These are phyloP conservation scores for Ophion ventricosus DNA, from an alignment of 2,888 invertebrate genomes.

Conservation along the genomic window DNA sequence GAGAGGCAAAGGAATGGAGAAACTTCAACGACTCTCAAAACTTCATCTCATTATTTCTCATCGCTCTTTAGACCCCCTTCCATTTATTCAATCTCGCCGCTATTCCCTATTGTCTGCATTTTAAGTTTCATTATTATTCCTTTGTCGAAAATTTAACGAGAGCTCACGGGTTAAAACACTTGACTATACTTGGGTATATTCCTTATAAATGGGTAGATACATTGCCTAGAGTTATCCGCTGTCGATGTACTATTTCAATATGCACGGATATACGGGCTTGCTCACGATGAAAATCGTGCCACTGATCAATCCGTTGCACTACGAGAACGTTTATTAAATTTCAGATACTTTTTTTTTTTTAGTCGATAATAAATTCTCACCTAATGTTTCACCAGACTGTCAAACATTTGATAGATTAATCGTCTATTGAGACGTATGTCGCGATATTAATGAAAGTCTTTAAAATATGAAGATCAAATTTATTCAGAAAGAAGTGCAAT, in stretches of 20 bases:
- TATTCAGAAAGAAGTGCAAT: background rate
- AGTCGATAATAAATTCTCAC: no score
- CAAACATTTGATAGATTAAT: no score
- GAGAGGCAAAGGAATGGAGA: slow-evolving; percentile 9
- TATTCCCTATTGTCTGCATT: slow-evolving; percentile 18
- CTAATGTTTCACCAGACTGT: no score
- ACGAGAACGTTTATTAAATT: background rate
- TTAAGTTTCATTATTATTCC: slow-evolving; percentile 61
- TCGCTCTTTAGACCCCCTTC: slow-evolving; percentile 15
- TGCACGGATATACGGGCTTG: background rate
- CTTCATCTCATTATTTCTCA: slow-evolving; percentile 46
- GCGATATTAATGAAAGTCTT: no score
- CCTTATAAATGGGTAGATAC: slow-evolving; percentile 37
- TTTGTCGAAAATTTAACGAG: slow-evolving; percentile 53
- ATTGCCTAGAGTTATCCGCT: background rate
- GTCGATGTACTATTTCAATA: slow-evolving; percentile 12
- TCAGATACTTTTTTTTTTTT: background rate
- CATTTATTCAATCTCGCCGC: background rate
- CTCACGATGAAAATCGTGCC: background rate
- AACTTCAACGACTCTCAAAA: slow-evolving; percentile 46
- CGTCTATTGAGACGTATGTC: no score
- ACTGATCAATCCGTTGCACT: background rate
- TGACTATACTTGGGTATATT: slow-evolving; percentile 38
- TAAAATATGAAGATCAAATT: background rate
- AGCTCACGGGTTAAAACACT: slow-evolving; percentile 10